phyloP scores from a whole-genome alignment of 2,113 vertebrate species.

The Vombatus ursinus region DNA sequence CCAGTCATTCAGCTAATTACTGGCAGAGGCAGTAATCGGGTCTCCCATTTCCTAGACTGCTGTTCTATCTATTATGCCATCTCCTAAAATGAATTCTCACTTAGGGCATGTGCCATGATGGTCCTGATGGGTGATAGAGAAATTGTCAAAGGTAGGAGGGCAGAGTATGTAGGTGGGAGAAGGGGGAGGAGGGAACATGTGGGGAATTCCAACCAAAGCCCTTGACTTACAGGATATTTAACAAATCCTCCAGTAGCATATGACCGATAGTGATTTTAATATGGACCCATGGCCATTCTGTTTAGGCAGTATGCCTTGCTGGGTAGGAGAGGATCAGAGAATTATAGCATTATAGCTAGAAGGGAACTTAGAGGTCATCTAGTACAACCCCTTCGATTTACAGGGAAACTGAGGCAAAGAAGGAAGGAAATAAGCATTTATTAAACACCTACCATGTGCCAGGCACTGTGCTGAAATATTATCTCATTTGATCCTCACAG shows the following conservation, averaged over 20 bases:
- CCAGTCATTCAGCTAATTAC: not conserved
- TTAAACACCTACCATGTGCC: too few species aligned
- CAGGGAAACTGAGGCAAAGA: too few species aligned
- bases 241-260: not conserved
- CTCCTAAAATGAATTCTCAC: not conserved
- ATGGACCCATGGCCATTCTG: too few species aligned
- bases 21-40: not conserved
- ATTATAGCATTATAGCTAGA: too few species aligned
- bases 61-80: not conserved
- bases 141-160: not conserved
- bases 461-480: too few species aligned
- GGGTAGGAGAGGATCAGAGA: too few species aligned
- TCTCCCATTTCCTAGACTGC: not conserved
- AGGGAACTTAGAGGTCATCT: too few species aligned
- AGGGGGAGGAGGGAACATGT: not conserved
- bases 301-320: too few species aligned
- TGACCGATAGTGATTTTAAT: too few species aligned
- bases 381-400: too few species aligned
- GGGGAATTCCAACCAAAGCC: not conserved
- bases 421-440: too few species aligned
- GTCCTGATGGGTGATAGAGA: not conserved
- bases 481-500: too few species aligned
- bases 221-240: not conserved
- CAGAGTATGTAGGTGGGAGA: not conserved
- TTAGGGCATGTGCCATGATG: not conserved